A percentile compares a stretch with the other conserved stretches of the same genome.
phyloP scores from a whole-genome alignment of 92 coral and sea anemone species.

The Epizoanthus ramosus region DNA sequence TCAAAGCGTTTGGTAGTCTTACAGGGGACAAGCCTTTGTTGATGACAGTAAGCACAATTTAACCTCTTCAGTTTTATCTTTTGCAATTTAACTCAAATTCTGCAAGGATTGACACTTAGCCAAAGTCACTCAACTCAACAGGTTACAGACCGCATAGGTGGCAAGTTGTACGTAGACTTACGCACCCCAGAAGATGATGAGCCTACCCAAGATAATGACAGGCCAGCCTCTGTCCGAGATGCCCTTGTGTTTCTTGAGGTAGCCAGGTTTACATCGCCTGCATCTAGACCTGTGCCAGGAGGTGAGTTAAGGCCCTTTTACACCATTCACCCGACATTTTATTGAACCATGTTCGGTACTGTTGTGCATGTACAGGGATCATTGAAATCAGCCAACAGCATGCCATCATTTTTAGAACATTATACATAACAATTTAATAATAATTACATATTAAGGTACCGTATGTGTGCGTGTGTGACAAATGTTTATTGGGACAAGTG shows the following conservation, averaged over 20 bases:
- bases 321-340: too few relatives aligned
- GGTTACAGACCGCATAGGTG: slow-evolving; percentile 66
- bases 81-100: not conserved
- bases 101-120: not conserved
- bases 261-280: slow-evolving; percentile 86
- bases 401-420: too few relatives aligned
- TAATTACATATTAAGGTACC: too few relatives aligned
- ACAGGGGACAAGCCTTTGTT: slow-evolving; percentile 86
- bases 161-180: slow-evolving; percentile 82
- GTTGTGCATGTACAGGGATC: too few relatives aligned
- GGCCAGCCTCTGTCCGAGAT: slow-evolving; percentile 98
- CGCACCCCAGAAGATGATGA: slow-evolving; percentile 90
- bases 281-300: slow-evolving; percentile 68
- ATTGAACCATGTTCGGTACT: too few relatives aligned
- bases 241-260: slow-evolving; percentile 95
- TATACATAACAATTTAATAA: too few relatives aligned
- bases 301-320: slow-evolving; percentile 32
- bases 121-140: not conserved
- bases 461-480: too few relatives aligned
- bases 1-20: slow-evolving; percentile 95
- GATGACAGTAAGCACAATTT: slow-evolving; percentile 78
- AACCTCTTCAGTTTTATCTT: not conserved
- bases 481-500: too few relatives aligned
- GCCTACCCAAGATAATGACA: slow-evolving; percentile 88
- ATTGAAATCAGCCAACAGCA: too few relatives aligned